phyloP scores from a whole-genome alignment of 2,888 invertebrate genomes.

The Perizoma affinitatum region DNA sequence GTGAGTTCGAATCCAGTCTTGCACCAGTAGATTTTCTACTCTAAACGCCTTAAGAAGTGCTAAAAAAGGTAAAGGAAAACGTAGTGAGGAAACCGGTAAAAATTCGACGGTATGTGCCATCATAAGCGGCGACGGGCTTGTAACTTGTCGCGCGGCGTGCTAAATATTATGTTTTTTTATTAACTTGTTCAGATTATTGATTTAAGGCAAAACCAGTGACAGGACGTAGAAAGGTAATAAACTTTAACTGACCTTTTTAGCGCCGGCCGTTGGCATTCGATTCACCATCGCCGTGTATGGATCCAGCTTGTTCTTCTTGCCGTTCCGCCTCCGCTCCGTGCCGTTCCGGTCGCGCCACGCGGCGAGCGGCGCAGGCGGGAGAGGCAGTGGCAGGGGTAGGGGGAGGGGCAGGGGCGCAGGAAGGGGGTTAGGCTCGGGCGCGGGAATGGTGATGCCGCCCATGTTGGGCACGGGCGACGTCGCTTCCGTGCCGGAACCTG shows the following conservation, averaged over 20 bases:
- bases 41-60: no score
- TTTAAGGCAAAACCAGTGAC: no score
- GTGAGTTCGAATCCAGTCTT: no score
- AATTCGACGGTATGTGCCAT: no score
- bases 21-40: no score
- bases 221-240: no score
- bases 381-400: constrained; percentile 6
- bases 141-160: no score
- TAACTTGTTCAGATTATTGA: no score
- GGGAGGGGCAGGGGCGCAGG: constrained; percentile 11
- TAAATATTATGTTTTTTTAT: no score
- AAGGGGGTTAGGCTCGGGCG: constrained; percentile 18
- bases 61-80: no score
- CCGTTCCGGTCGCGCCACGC: constrained; percentile 61
- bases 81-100: no score
- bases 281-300: constrained; percentile 75
- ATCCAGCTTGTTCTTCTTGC: constrained; percentile 60
- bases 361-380: constrained; percentile 30
- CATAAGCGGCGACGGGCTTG: no score
- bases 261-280: constrained; percentile 70
- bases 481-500: constrained; percentile 64
- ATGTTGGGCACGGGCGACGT: constrained; percentile 31
- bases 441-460: constrained; percentile 33
- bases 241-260: constrained; percentile 64
- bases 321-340: constrained; percentile 62